A percentile compares a stretch with the other conserved stretches of the same genome.
phyloP scores from a whole-genome alignment of 2,113 vertebrate genomes.

The Oncorhynchus gorbuscha region DNA sequence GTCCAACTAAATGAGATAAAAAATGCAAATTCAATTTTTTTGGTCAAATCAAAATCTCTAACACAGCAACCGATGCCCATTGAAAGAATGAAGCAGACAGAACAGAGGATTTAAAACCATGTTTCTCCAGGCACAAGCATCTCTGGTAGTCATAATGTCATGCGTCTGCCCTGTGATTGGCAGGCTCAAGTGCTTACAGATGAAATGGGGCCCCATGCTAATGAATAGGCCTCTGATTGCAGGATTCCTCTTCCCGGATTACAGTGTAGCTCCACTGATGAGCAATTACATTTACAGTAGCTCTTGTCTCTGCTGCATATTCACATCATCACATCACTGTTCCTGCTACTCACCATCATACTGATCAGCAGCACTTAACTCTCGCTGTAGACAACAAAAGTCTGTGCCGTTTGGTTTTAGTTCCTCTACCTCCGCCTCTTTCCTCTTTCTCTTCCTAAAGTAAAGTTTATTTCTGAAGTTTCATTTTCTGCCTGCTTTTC shows the following conservation, averaged over 20 bases:
- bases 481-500: constrained; percentile 30
- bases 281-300: constrained; percentile 87
- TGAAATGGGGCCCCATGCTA: constrained; percentile 95
- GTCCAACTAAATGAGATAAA: constrained; percentile 69
- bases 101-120: constrained; percentile 65
- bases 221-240: constrained; percentile 99
- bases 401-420: constrained; percentile 77
- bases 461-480: constrained; percentile 44
- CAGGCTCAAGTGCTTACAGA: constrained; percentile 94
- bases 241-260: constrained; percentile 97
- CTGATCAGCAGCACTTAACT: constrained; percentile 83
- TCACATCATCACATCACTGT: constrained; percentile 85
- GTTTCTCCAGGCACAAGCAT: constrained; percentile 66
- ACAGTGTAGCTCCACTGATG: constrained; percentile 89
- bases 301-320: constrained; percentile 88
- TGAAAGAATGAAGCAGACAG: constrained; percentile 50
- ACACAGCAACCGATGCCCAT: constrained; percentile 53
- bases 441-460: constrained; percentile 38
- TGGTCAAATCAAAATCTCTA: constrained; percentile 64
- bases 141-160: constrained; percentile 71
- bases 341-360: constrained; percentile 94
- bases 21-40: constrained; percentile 61
- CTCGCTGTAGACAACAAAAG: constrained; percentile 86
- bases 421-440: constrained; percentile 53
- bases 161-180: constrained; percentile 87